phyloP scores from a whole-genome alignment of 1,140 invertebrate species.

The Papilio xuthus region DNA sequence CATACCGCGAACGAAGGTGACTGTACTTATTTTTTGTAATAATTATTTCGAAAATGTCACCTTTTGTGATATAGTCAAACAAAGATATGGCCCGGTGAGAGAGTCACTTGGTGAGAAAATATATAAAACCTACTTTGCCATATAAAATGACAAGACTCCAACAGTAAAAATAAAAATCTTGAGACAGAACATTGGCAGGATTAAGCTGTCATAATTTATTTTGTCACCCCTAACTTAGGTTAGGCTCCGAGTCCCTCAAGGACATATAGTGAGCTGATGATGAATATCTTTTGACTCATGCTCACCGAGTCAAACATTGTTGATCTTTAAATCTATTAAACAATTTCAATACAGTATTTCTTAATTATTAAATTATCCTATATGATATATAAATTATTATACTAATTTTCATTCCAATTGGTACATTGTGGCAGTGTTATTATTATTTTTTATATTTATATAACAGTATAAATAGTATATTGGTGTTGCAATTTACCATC shows the following conservation, averaged over 20 bases:
- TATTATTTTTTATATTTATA: not conserved
- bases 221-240: too few relatives aligned
- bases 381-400: slow-evolving; percentile 18
- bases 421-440: slow-evolving; percentile 36
- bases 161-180: too few relatives aligned
- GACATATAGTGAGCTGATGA: too few relatives aligned
- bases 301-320: not conserved
- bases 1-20: not conserved
- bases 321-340: slow-evolving; percentile 14
- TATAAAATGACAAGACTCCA: too few relatives aligned
- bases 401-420: slow-evolving; percentile 23
- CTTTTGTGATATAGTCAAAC: too few relatives aligned
- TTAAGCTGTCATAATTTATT: too few relatives aligned
- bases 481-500: slow-evolving; percentile 14
- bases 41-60: not conserved
- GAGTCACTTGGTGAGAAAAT: too few relatives aligned
- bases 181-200: too few relatives aligned
- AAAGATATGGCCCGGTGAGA: too few relatives aligned
- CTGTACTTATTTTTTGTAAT: not conserved
- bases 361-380: slow-evolving; percentile 36
- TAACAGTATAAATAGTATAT: slow-evolving; percentile 24
- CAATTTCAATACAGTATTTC: slow-evolving; percentile 19
- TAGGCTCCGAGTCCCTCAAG: too few relatives aligned
- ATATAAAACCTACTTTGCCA: too few relatives aligned
- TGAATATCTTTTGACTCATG: too few relatives aligned